These are phyloP conservation scores for Pseudomugil tenellus DNA, from an alignment of 2,797 vertebrate species.

Conservation along the genomic window DNA sequence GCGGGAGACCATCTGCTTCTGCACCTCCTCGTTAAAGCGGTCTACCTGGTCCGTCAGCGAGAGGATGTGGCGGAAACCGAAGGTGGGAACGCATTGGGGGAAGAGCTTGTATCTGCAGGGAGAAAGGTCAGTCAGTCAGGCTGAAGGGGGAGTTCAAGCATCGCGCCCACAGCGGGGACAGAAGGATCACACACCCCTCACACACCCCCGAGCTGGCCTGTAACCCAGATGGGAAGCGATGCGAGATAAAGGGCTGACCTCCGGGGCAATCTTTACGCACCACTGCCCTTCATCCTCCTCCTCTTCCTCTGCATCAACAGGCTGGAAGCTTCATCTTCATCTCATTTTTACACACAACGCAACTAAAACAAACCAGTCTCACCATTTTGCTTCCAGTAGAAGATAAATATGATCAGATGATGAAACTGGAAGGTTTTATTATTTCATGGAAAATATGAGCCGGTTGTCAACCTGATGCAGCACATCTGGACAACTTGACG, in stretches of 20 bases:
- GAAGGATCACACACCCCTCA: conserved; percentile 16
- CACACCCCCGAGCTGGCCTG: conserved; percentile 10
- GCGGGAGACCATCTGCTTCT: conserved; percentile 95
- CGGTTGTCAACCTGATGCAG: too few relatives aligned
- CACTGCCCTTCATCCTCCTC: conserved; percentile 27
- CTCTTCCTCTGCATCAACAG: conserved; percentile 43
- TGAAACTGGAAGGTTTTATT: too few relatives aligned
- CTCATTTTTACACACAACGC: too few relatives aligned
- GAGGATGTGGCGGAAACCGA: conserved; percentile 95
- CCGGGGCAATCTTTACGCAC: conserved; percentile 54
- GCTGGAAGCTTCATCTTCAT: conserved; percentile 13
- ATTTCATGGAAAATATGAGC: too few relatives aligned
- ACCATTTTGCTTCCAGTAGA: too few relatives aligned
- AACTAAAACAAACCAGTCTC: too few relatives aligned
- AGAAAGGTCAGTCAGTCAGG: too few relatives aligned
- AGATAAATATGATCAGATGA: too few relatives aligned
- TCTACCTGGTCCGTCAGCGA: conserved; percentile 94
- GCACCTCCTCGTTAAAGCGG: conserved; percentile 94
- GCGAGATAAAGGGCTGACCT: conserved; percentile 66
- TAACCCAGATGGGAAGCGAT: conserved; percentile 82
- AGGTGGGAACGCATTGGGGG: conserved; percentile 92
- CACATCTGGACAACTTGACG: too few relatives aligned
- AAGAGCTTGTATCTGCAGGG: conserved; percentile 91
- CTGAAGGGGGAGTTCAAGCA: too few relatives aligned
- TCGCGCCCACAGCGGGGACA: too few relatives aligned